Evolutionary conservation across 2,113 vertebrate genomes (phyloP), one percentile per base, ranked within the genome.

Genomic region (Morone chrysops): DNA sequence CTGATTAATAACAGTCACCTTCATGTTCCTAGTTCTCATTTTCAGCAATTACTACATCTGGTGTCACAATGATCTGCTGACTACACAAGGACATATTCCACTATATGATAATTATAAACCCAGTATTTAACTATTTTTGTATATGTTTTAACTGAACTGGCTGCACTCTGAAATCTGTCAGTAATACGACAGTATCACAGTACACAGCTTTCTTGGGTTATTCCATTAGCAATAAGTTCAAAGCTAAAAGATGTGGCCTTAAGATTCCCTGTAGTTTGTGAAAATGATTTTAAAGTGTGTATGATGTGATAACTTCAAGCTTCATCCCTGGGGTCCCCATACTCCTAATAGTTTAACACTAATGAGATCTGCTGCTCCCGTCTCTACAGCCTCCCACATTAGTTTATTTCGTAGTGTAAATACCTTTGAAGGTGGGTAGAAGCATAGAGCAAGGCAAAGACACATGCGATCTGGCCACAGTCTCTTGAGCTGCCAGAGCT

Each of bases 291-390:
- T 31, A 81, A 82, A 78, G 54, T 22, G 22, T 51, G 47, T 85
- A 77, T 87, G 72, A 88, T 88, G 63, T 87, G 86, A 82, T 89
- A 87, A 88, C 83, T 87, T 87, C 57, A 86, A 91, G 84, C 69
- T 38, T 71, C 22, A 3, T 92, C 89, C 88, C 91, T 25, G 6
- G 75, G 83, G 92, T 83, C 75, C 76, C 70, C 61, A 41, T 84
- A 83, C 79, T 87, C 75, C 86, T 90, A 90, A 90, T 90, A 86
- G 91, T 92, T 92, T 88, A 92, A 90, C 86, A 88, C 91, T 92
- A 93, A 94, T 93, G 87, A 92, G 91, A 91, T 90, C 80, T 87
- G 84, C 81, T 82, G 85, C 85, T 92, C 62, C 73, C 38, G 36
- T 83, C 85, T 84, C 78, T 74, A 40, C 78, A 86, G 80, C 85